Base-by-base conservation (phyloP, 2,888 invertebrate genomes). In the Diploptera punctata region DNA sequence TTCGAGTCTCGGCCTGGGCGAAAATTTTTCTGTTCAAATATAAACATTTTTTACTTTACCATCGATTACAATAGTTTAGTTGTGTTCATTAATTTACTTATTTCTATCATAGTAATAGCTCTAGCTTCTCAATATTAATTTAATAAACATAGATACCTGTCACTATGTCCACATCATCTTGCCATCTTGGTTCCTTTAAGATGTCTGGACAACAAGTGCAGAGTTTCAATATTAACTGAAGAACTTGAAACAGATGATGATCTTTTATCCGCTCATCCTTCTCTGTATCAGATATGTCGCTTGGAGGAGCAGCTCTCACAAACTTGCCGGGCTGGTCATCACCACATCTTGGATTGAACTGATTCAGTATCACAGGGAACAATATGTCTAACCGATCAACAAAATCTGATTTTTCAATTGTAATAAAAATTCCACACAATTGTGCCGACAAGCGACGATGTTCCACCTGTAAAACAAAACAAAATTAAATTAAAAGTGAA, bases 381-480 rank as follows among this genome's bases (percentile, higher is more conserved):
- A 94, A 78, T 0, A 82, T 80, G 4, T 83, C 80, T 0, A 96
- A 82, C 16, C 93, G 87, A 0, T 84, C 83, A 77, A 90, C 88
- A 81, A 97, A 97, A 1, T 86, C 82, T 0, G 87, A 85, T 72
- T 89, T 86, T 82, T 97, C 96, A 0, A 91, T 89, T 74, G 87
- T 88, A 0, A 95, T 91, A 80, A 97, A 94, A 73, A 95, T 84
- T 0, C 94, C 93, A 78, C 90, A 89, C 0, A 96, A 81, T 80
- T 94, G 93, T 0, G 93, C 91, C 0, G 91, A 93, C 77, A 97
- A 83, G 78, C 91, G 90, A 24, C 91, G 87, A 77, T 94, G 91
- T 4, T 87, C 84, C 0, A 90, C 84, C 87, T 90, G 29, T 5
- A 24, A 19, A 26, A 16, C 2, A 57, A 31, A 13, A 33, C 10